Percentiles rank a stretch among this genome's conserved stretches.
These are phyloP conservation scores for Drosophila ercepeae DNA, from an alignment of 1,140 invertebrate genomes.

Conservation along the genomic window DNA sequence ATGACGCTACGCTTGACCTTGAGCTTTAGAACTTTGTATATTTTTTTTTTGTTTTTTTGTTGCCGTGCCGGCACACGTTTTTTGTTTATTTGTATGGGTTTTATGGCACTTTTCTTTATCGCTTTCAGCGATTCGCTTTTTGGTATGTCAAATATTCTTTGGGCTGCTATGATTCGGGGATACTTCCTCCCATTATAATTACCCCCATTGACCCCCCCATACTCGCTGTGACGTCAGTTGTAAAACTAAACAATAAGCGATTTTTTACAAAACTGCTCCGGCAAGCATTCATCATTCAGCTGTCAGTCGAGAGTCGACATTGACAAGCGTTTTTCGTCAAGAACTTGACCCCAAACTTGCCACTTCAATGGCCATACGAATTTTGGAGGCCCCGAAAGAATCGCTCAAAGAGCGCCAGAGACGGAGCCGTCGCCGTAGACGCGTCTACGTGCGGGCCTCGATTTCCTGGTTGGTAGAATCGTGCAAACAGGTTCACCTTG, in stretches of 20 bases:
- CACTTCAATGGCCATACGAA: slow-evolving; percentile 23
- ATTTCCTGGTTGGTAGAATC: slow-evolving; percentile 82
- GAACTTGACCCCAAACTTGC: slow-evolving; percentile 72
- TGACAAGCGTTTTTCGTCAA: slow-evolving; percentile 49
- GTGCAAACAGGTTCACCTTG: slow-evolving; percentile 80
- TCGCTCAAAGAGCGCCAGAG: slow-evolving; percentile 15
- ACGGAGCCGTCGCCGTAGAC: slow-evolving; percentile 29
- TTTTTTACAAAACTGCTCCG: too few relatives aligned
- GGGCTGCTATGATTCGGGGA: background rate
- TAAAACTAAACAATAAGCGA: background rate
- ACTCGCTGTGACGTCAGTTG: slow-evolving; percentile 8
- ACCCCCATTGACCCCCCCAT: too few relatives aligned
- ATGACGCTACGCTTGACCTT: slow-evolving; percentile 80
- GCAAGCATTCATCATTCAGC: background rate
- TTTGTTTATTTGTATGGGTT: slow-evolving; percentile 11
- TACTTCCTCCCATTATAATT: background rate
- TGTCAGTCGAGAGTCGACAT: slow-evolving; percentile 5
- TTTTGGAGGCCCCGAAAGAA: slow-evolving; percentile 30
- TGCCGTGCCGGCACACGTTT: slow-evolving; percentile 66
- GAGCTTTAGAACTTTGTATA: slow-evolving; percentile 68
- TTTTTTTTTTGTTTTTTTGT: slow-evolving; percentile 39
- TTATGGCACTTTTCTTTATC: slow-evolving; percentile 50
- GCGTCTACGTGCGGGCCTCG: slow-evolving; percentile 59
- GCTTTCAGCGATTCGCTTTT: slow-evolving; percentile 26
- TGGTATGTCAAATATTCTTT: slow-evolving; percentile 7